A percentile compares a stretch with the other conserved stretches of the same genome.
Evolutionary conservation across 2,888 invertebrate species (phyloP).

Genomic region (Athalia circularis): DNA sequence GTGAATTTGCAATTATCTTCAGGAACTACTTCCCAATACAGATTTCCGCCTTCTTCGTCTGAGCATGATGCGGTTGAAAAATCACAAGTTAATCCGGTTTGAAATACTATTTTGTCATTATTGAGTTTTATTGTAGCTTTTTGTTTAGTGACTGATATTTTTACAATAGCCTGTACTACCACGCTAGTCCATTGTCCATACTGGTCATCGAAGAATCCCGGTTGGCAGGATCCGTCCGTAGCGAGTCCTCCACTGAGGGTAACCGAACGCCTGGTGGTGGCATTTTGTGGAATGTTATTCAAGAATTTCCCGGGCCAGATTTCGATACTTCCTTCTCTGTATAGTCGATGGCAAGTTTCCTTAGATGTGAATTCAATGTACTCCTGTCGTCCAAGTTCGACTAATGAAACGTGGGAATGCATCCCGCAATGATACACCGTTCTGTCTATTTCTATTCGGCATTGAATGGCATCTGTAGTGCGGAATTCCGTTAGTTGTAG

Average conservation of each 20-base stretch:
- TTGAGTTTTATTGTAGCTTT: slow-evolving; percentile 28
- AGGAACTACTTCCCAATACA: slow-evolving; percentile 45
- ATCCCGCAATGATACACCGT: not conserved
- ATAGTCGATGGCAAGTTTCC: not conserved
- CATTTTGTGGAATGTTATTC: not conserved
- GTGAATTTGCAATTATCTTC: slow-evolving; percentile 43
- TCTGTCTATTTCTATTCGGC: not conserved
- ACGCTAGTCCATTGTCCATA: slow-evolving; percentile 47
- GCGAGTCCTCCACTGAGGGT: not conserved
- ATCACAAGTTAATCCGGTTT: slow-evolving; percentile 14
- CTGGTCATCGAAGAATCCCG: slow-evolving; percentile 4
- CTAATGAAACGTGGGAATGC: not conserved
- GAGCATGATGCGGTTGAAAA: slow-evolving; percentile 40
- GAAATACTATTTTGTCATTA: slow-evolving; percentile 18
- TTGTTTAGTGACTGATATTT: slow-evolving; percentile 29
- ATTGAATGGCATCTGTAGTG: not conserved
- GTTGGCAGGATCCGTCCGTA: no score
- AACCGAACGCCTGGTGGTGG: not conserved
- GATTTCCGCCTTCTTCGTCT: slow-evolving; percentile 48
- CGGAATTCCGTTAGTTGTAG: slow-evolving; percentile 5
- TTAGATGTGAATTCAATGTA: not conserved
- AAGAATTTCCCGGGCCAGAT: not conserved
- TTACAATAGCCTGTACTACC: slow-evolving; percentile 36
- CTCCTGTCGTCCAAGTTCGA: not conserved
- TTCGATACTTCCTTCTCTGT: not conserved